Conservation (phyloP, 2,113 vertebrate species). For the Saccopteryx leptura region DNA sequence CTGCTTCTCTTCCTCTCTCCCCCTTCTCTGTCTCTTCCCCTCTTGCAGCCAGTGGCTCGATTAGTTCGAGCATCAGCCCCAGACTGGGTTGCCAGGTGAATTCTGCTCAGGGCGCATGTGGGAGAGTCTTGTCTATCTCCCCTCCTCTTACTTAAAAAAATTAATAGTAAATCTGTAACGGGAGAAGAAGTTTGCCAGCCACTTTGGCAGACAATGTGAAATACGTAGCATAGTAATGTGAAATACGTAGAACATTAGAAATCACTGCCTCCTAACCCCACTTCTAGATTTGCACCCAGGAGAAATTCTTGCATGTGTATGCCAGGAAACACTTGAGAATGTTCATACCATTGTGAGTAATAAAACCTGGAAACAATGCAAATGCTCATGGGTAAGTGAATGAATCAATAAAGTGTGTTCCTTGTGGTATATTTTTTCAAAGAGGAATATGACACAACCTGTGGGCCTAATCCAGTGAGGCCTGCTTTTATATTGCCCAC, state of each 20-base stretch:
- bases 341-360: background rate
- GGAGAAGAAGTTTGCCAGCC: background rate
- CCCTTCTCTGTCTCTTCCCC: too few species aligned
- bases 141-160: too few species aligned
- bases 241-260: slow-evolving; percentile 34
- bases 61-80: too few species aligned
- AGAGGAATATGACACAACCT: slow-evolving; percentile 2
- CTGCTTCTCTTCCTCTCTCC: too few species aligned
- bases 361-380: background rate
- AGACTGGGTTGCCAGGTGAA: too few species aligned
- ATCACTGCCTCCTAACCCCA: background rate
- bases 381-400: background rate
- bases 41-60: too few species aligned
- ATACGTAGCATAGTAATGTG: background rate
- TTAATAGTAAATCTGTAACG: background rate
- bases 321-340: background rate
- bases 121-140: too few species aligned
- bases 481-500: slow-evolving; percentile 19
- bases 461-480: background rate
- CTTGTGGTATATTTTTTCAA: slow-evolving; percentile 5
- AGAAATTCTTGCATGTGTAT: background rate
- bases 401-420: background rate
- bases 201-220: slow-evolving; percentile 34
- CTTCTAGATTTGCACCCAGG: background rate
- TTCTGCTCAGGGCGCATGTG: too few species aligned